Evolutionary conservation across 2,888 invertebrate species (phyloP).

Genomic region (Noctua janthe): DNA sequence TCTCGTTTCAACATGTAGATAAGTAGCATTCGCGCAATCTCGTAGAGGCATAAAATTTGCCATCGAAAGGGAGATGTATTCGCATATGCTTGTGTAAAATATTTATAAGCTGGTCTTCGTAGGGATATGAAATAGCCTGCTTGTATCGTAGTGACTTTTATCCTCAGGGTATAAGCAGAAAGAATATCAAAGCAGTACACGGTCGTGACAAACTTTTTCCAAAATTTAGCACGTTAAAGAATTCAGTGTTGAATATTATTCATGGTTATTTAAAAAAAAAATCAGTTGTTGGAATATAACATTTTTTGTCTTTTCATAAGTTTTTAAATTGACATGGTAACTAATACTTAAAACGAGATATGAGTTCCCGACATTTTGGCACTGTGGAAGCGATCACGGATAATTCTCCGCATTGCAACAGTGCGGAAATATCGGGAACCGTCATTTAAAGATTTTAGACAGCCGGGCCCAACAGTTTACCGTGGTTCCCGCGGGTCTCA

Average conservation of each 20-base stretch:
- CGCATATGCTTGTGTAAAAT: constrained; percentile 49
- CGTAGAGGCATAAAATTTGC: constrained; percentile 61
- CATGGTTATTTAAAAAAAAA: neutral
- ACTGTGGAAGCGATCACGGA: neutral
- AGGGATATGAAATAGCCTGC: neutral
- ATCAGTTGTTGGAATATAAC: no score
- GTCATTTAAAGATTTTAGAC: neutral
- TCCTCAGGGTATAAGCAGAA: neutral
- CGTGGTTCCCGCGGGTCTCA: neutral
- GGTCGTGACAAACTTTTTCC: neutral
- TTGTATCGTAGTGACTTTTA: neutral
- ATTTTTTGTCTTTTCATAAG: neutral
- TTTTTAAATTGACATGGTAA: neutral
- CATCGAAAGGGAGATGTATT: constrained; percentile 49
- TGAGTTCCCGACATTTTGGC: neutral
- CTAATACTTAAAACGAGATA: neutral
- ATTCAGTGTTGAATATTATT: neutral
- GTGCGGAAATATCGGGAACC: neutral
- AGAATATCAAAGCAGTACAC: neutral
- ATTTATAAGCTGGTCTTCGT: constrained; percentile 48
- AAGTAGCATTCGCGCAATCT: constrained; percentile 46
- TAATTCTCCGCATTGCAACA: neutral
- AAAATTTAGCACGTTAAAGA: neutral
- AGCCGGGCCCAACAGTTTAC: neutral
- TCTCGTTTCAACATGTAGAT: constrained; percentile 33